A percentile compares a stretch with the other conserved stretches of the same genome.
Evolutionary conservation across 2,888 invertebrate genomes (phyloP).

Genomic region (Pimpla rufipes): DNA sequence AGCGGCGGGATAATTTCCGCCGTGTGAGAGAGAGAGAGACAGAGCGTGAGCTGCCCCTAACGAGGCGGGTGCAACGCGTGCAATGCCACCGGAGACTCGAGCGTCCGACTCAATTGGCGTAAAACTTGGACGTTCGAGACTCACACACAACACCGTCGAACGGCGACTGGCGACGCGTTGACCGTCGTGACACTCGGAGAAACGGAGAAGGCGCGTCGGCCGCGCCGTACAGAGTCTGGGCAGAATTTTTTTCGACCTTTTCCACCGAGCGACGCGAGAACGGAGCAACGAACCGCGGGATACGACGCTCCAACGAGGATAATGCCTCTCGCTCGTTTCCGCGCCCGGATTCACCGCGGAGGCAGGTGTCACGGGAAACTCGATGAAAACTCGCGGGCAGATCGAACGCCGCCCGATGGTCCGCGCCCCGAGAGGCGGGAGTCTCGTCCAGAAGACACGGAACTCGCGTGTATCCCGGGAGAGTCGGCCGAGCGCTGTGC

Average conservation of each 20-base stretch:
- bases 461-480: neutral
- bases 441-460: neutral
- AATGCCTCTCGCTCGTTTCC: constrained; percentile 32
- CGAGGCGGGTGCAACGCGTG: neutral
- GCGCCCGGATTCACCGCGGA: neutral
- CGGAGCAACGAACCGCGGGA: constrained; percentile 55
- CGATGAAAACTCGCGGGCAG: constrained; percentile 13
- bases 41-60: no score
- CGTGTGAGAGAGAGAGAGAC: no score
- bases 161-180: neutral
- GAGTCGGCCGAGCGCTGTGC: neutral
- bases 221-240: neutral
- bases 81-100: constrained; percentile 47
- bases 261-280: constrained; percentile 1
- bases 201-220: neutral
- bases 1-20: constrained; percentile 21
- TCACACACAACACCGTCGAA: neutral
- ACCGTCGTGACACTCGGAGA: neutral
- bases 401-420: neutral
- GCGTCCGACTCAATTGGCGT: constrained; percentile 60
- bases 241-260: constrained; percentile 37
- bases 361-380: constrained; percentile 19
- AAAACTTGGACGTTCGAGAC: constrained; percentile 37
- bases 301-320: constrained; percentile 50
- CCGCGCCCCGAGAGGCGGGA: constrained; percentile 17